Conservation (phyloP, 2,113 vertebrate species). For the Hippolais icterina region DNA sequence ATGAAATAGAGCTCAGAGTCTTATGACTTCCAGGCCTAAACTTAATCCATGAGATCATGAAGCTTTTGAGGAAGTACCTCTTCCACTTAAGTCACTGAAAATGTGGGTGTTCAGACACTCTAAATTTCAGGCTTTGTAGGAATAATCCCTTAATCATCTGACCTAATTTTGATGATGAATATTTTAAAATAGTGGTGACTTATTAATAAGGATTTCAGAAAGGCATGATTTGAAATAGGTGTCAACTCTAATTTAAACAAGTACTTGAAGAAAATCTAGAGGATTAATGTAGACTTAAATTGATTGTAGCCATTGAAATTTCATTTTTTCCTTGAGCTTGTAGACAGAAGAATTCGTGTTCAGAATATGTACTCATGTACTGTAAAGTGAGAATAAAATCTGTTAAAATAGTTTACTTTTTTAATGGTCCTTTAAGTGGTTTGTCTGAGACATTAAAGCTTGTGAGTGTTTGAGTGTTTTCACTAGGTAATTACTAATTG, state of each 20-base stretch:
- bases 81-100: background rate
- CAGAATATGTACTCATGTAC: background rate
- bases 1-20: background rate
- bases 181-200: conserved; percentile 63
- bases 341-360: background rate
- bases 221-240: conserved; percentile 48
- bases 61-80: conserved; percentile 4
- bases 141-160: conserved; percentile 64
- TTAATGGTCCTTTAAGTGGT: background rate
- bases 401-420: background rate
- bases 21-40: background rate
- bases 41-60: background rate
- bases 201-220: conserved; percentile 64
- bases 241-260: conserved; percentile 62
- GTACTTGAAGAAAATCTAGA: conserved; percentile 52
- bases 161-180: conserved; percentile 65
- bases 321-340: background rate
- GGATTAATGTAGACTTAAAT: conserved; percentile 43
- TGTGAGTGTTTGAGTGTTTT: background rate
- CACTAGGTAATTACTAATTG: conserved; percentile 17
- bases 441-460: background rate
- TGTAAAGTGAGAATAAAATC: background rate
- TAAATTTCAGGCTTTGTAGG: conserved; percentile 46
- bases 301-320: conserved; percentile 40
- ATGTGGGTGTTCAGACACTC: conserved; percentile 12